Evolutionary conservation across 2,797 vertebrate genomes (phyloP), one percentile per base, ranked within the genome.

Genomic region (Dendrocincla fuliginosa): DNA sequence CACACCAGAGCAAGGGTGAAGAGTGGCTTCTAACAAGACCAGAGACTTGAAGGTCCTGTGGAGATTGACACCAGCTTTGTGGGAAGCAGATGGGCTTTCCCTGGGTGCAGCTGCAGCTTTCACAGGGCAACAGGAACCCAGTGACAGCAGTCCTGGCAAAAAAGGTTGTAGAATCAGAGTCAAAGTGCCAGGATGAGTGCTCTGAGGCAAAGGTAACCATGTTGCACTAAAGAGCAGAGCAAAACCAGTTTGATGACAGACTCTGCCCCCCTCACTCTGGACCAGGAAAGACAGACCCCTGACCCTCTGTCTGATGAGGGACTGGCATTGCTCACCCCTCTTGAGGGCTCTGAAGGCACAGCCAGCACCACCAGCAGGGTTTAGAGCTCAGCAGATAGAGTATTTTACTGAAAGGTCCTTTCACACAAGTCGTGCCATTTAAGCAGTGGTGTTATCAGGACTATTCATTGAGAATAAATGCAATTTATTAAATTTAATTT

Each of bases 321-420:
- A 67, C n/a, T 1, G 1, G 37, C 44, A 44, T 60, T 1, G 0
- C 30, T 44, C 5, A 7, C 9, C 17, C n/a, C 2, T 3, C 20
- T 59, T 0, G 0, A n/a, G 56, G 28, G 70, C 59, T 49, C 49
- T 2, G 1, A 6, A 30, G 11, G 30, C 37, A 13, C 30, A 56
- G 41, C 74, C 32, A 18, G 60, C 65, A 41, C 18, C 41, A 3
- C 30, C 27, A 37, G 44, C 47, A 33, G 32, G 5, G 25, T 52
- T 59, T 16, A 42, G 49, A 13, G 25, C 28, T 59, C 73, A 19
- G 35, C 41, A 85, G 50, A 17, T 1, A n/a, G 17, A 15, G 23
- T 25, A 8, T 16, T 0, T 39, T 23, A 28, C 68, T 57, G 61
- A 56, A 67, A 63, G 18, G 16, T 9, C 5, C 12, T 30, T 63